Percentiles rank a stretch among this genome's conserved stretches.
Conservation (phyloP, 2,113 vertebrate genomes). For the Penelope pileata region DNA sequence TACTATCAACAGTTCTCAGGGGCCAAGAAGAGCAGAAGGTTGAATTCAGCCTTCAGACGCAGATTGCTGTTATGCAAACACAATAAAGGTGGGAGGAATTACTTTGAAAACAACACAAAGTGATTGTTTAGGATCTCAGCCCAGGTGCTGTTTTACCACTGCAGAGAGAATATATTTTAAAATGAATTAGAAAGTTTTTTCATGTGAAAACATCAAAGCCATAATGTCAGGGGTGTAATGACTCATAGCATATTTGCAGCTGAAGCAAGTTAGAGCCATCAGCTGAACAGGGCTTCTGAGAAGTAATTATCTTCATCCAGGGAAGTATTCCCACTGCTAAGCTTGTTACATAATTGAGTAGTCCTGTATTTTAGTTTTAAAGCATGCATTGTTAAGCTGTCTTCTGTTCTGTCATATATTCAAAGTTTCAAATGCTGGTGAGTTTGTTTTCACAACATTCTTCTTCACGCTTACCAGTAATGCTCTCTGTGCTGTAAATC, state of each 20-base stretch:
- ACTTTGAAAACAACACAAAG: not conserved
- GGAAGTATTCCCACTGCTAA: not conserved
- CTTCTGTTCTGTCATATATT: not conserved
- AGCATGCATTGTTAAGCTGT: not conserved
- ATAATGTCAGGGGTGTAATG: not conserved
- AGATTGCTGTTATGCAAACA: not conserved
- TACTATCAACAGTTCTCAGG: not conserved
- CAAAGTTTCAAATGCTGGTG: not conserved
- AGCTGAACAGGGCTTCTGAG: not conserved
- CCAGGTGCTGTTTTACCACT: not conserved
- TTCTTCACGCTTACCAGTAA: not conserved
- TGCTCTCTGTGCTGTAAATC: not conserved
- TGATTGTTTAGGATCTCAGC: not conserved
- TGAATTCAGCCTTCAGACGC: not conserved
- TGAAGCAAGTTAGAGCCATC: not conserved
- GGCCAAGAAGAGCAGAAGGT: not conserved
- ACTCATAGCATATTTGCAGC: not conserved
- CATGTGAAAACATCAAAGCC: not conserved
- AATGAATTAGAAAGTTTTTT: not conserved
- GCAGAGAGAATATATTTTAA: not conserved
- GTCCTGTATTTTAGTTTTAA: not conserved
- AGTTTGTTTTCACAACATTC: not conserved
- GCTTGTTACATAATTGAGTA: not conserved
- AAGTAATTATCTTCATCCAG: not conserved
- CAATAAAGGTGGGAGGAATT: not conserved